These are phyloP conservation scores for Nomada goodeniana DNA, from an alignment of 2,888 invertebrate species.

Conservation along the genomic window DNA sequence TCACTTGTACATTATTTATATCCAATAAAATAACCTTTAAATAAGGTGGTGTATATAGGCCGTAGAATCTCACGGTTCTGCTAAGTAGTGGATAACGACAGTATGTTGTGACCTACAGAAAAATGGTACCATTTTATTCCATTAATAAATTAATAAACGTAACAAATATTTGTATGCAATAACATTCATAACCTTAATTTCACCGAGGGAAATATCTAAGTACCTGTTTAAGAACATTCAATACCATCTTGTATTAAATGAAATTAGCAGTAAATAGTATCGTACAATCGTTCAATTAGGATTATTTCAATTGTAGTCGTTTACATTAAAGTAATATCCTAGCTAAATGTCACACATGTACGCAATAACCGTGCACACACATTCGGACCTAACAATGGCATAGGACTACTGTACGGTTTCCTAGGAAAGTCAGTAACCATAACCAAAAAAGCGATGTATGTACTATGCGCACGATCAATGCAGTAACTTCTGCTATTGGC, in stretches of 20 bases:
- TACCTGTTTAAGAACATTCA: constrained; percentile 63
- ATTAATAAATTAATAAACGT: constrained; percentile 10
- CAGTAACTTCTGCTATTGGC: too few species aligned
- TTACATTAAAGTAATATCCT: not conserved
- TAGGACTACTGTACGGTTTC: too few species aligned
- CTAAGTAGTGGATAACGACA: constrained; percentile 12
- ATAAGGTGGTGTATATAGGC: constrained; percentile 89
- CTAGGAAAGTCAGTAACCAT: too few species aligned
- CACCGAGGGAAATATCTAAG: not conserved
- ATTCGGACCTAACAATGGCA: not conserved
- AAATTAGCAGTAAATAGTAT: not conserved
- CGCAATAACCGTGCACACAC: not conserved
- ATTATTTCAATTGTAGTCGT: not conserved
- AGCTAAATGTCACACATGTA: not conserved
- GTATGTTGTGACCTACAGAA: constrained; percentile 36
- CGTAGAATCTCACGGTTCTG: constrained; percentile 62
- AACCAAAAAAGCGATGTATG: too few species aligned
- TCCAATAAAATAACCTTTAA: constrained; percentile 86
- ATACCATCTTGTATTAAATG: constrained; percentile 46
- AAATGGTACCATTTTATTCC: constrained; percentile 4
- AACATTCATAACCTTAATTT: not conserved
- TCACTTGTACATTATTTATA: not conserved
- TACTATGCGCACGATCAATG: too few species aligned
- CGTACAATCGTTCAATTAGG: not conserved
- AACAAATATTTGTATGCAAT: not conserved